Percentiles rank a stretch among this genome's conserved stretches.
These are phyloP conservation scores for Perdix hodgsoniae DNA, from an alignment of 2,797 vertebrate species.

Conservation along the genomic window DNA sequence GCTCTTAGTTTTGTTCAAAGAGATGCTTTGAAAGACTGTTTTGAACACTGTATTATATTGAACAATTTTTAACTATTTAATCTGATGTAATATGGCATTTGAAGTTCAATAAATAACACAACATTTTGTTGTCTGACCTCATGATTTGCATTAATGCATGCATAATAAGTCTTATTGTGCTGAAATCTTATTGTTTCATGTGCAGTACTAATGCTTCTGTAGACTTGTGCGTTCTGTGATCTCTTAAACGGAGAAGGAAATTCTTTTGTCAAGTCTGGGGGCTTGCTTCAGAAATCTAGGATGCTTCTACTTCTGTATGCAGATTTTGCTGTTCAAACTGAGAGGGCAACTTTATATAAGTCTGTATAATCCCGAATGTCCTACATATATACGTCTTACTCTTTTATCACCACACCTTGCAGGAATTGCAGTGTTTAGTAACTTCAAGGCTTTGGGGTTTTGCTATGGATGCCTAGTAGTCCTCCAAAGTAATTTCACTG, in stretches of 20 bases:
- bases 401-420: background rate
- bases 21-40: constrained; percentile 55
- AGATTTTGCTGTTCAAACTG: background rate
- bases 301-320: background rate
- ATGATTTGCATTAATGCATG: background rate
- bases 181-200: background rate
- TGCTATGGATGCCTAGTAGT: background rate
- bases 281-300: background rate
- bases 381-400: background rate
- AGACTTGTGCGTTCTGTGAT: background rate
- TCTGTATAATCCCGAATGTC: background rate
- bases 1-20: constrained; percentile 56
- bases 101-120: constrained; percentile 62
- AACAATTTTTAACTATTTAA: constrained; percentile 68
- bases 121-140: background rate
- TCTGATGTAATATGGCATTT: constrained; percentile 45
- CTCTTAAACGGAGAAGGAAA: background rate
- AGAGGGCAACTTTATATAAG: background rate
- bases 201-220: background rate
- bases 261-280: background rate
- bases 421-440: background rate
- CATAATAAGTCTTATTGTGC: background rate
- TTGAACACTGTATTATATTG: constrained; percentile 51
- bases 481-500: background rate
- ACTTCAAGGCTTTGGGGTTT: background rate